phyloP scores from a whole-genome alignment of 2,797 vertebrate species.

The Halcyon leucocephala region DNA sequence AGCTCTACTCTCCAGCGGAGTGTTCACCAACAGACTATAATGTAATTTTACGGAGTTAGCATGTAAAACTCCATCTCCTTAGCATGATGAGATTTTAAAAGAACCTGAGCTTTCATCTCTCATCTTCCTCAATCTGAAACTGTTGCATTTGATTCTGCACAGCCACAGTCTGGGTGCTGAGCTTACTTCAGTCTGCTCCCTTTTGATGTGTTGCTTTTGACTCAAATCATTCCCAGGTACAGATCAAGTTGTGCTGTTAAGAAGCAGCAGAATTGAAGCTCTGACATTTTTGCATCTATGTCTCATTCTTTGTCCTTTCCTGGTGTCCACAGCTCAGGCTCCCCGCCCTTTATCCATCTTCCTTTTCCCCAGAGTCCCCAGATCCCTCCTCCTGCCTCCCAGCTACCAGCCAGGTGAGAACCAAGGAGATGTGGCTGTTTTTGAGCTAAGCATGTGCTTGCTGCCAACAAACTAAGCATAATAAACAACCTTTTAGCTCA shows the following conservation, averaged over 20 bases:
- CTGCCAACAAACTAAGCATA: slow-evolving; percentile 22
- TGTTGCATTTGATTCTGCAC: neutral
- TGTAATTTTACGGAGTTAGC: neutral
- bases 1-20: neutral
- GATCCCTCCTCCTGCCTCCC: neutral
- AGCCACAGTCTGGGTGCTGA: neutral
- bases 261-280: neutral
- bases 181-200: neutral
- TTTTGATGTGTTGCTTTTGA: neutral
- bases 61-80: neutral
- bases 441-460: neutral
- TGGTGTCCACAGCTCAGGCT: neutral
- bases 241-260: neutral
- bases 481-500: slow-evolving; percentile 34
- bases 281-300: neutral
- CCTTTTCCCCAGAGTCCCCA: neutral
- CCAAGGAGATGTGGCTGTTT: slow-evolving; percentile 10
- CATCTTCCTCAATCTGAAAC: neutral
- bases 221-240: neutral
- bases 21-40: neutral
- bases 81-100: neutral
- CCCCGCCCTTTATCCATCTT: neutral
- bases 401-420: slow-evolving; percentile 14
- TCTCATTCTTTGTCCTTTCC: neutral
- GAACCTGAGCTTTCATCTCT: neutral